These are phyloP conservation scores for Temnothorax longispinosus DNA, from an alignment of 1,140 invertebrate genomes.

Conservation along the genomic window DNA sequence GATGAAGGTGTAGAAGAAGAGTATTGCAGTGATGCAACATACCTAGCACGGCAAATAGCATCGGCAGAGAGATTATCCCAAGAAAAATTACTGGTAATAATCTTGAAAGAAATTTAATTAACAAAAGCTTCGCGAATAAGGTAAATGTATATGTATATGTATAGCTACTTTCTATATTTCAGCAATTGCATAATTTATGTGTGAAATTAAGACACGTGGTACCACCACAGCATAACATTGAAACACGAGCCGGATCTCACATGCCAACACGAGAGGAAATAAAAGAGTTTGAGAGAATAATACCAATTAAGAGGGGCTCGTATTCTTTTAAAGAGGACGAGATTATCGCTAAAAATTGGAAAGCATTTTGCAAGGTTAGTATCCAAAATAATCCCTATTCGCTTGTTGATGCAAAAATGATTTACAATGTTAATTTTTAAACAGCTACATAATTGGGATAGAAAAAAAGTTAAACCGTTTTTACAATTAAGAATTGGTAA, in stretches of 20 bases:
- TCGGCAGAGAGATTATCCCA: not conserved
- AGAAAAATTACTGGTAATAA: not conserved
- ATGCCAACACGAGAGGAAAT: constrained; percentile 55
- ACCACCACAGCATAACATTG: constrained; percentile 76
- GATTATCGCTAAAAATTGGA: constrained; percentile 77
- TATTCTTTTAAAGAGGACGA: constrained; percentile 72
- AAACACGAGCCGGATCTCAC: constrained; percentile 72
- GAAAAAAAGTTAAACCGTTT: constrained; percentile 68
- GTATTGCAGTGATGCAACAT: constrained; percentile 31
- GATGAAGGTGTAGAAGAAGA: not conserved
- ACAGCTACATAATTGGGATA: constrained; percentile 76
- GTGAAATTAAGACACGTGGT: constrained; percentile 67
- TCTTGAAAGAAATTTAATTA: constrained; percentile 15
- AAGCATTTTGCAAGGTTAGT: constrained; percentile 77
- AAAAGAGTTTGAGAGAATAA: constrained; percentile 66
- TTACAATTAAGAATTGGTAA: constrained; percentile 58
- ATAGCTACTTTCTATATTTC: not conserved
- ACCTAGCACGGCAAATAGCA: constrained; percentile 23
- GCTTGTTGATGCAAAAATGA: not conserved
- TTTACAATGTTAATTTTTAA: constrained; percentile 19
- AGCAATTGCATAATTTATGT: constrained; percentile 51
- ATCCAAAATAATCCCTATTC: not conserved
- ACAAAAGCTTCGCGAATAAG: not conserved
- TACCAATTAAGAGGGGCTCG: constrained; percentile 65
- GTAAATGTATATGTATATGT: not conserved